Percentiles rank a stretch among this genome's conserved stretches.
phyloP scores from a whole-genome alignment of 23 tunicate species.

The Halocynthia aurantium region DNA sequence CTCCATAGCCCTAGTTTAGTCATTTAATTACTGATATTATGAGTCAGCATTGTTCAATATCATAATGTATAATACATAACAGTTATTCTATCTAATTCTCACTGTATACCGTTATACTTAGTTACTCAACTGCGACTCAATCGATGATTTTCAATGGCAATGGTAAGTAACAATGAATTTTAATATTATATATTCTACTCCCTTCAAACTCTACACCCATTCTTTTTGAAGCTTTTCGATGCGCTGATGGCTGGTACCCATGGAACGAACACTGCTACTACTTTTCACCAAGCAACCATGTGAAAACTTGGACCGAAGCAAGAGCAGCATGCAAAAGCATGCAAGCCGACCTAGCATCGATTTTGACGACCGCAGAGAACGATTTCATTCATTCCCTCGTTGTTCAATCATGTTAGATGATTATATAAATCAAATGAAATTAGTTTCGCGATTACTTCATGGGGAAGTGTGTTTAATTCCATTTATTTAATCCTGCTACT shows the following conservation, averaged over 20 bases:
- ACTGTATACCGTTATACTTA: neutral
- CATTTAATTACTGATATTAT: neutral
- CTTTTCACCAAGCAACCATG: constrained; percentile 37
- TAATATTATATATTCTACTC: neutral
- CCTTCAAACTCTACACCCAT: no score
- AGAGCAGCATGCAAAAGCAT: constrained; percentile 47
- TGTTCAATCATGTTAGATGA: constrained; percentile 38
- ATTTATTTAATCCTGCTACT: no score
- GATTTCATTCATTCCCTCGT: constrained; percentile 35
- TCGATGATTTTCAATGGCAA: constrained; percentile 13
- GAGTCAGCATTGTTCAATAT: neutral
- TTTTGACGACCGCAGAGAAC: constrained; percentile 54
- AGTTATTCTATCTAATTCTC: neutral
- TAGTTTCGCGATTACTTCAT: neutral
- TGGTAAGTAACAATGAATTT: neutral
- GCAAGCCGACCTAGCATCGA: constrained; percentile 72
- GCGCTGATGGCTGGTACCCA: constrained; percentile 62
- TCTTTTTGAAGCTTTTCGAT: constrained; percentile 42
- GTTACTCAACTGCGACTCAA: neutral
- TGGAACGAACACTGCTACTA: constrained; percentile 92
- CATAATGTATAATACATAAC: neutral
- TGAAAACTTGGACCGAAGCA: constrained; percentile 77
- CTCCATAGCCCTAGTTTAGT: no score
- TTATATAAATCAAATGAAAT: neutral
- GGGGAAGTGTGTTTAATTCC: neutral